phyloP scores from a whole-genome alignment of 2,888 invertebrate species.

The Leucozona laternaria region DNA sequence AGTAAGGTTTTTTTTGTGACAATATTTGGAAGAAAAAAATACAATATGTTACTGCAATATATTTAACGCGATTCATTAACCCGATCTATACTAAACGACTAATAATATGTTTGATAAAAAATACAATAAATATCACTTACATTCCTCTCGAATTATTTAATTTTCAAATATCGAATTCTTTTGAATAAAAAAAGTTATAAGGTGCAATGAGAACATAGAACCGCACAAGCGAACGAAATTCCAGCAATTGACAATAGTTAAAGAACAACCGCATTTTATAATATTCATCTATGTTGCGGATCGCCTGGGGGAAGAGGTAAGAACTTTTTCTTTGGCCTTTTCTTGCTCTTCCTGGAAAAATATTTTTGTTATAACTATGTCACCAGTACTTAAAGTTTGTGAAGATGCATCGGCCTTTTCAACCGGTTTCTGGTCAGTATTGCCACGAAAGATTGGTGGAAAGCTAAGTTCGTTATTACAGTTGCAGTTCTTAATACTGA shows the following conservation, averaged over 20 bases:
- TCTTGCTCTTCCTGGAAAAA: conserved; percentile 86
- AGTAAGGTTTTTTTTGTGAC: conserved; percentile 53
- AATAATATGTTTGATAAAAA: conserved; percentile 56
- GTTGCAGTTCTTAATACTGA: conserved; percentile 82
- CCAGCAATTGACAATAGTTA: conserved; percentile 35
- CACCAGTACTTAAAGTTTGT: conserved; percentile 95
- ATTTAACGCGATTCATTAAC: conserved; percentile 36
- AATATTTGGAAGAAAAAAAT: conserved; percentile 38
- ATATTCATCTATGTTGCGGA: conserved; percentile 42
- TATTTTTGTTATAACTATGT: conserved; percentile 95
- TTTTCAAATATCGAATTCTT: conserved; percentile 17
- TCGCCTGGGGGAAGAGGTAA: conserved; percentile 85
- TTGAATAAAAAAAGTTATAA: conserved; percentile 37
- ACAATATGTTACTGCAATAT: conserved; percentile 38
- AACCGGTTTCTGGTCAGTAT: conserved; percentile 78
- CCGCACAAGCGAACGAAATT: conserved; percentile 30
- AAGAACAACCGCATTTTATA: conserved; percentile 1
- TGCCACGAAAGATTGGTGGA: conserved; percentile 77
- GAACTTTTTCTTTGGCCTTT: conserved; percentile 84
- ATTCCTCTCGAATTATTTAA: conserved; percentile 51
- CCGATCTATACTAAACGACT: conserved; percentile 53
- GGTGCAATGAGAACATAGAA: conserved; percentile 41
- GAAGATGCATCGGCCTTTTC: conserved; percentile 86
- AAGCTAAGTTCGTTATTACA: conserved; percentile 81
- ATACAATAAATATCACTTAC: conserved; percentile 71